These are phyloP conservation scores for Pristionchus entomophagus DNA, from an alignment of 2,888 invertebrate genomes.

Conservation along the genomic window DNA sequence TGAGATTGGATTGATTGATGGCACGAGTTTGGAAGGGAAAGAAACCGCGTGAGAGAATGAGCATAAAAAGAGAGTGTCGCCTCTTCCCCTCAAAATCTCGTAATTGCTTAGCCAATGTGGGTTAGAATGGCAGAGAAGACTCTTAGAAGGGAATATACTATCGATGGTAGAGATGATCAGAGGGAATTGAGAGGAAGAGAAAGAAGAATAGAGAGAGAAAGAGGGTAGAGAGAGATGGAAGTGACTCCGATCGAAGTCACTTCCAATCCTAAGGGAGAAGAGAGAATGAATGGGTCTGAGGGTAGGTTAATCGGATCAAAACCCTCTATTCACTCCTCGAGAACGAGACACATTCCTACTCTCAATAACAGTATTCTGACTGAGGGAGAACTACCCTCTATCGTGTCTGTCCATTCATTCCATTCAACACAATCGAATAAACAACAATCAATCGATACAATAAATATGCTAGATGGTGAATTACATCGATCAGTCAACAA, in stretches of 20 bases:
- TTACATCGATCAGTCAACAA: background rate
- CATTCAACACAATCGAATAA: constrained; percentile 21
- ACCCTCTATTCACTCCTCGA: constrained; percentile 18
- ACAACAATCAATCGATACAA: constrained; percentile 21
- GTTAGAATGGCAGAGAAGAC: constrained; percentile 8
- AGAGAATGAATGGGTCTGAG: constrained; percentile 12
- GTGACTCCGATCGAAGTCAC: no score
- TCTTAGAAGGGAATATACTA: background rate
- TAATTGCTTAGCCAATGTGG: constrained; percentile 41
- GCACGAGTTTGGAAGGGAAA: constrained; percentile 50
- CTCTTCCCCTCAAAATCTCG: constrained; percentile 35
- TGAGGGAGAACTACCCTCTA: background rate
- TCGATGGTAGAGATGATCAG: background rate
- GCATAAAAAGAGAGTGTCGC: constrained; percentile 32
- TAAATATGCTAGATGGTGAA: background rate
- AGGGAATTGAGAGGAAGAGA: background rate
- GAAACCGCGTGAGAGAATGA: constrained; percentile 44
- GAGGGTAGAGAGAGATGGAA: constrained; percentile 26
- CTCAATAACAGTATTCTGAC: constrained; percentile 27
- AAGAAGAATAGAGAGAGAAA: constrained; percentile 9
- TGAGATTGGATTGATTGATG: background rate
- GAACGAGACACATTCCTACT: background rate
- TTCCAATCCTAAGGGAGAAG: background rate
- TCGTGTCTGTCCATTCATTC: constrained; percentile 28
- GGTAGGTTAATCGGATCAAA: constrained; percentile 36